Base-by-base conservation (phyloP, 2,113 vertebrate genomes). In the Bufo bufo region DNA sequence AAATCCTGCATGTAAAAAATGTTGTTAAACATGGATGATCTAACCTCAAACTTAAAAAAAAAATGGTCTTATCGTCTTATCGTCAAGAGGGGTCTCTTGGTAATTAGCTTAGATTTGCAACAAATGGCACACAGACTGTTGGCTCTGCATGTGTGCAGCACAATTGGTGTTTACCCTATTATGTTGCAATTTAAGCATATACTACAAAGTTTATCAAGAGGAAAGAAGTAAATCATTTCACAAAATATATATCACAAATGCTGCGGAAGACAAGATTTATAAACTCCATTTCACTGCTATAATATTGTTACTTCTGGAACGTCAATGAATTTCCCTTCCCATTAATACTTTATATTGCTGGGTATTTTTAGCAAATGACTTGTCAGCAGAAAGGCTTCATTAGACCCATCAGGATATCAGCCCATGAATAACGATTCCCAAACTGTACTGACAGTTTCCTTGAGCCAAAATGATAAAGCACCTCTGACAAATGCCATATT, bases 51-150 rank as follows among this genome's bases (percentile, higher is more conserved):
- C 92, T 17, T 92, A 72, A 75, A 80, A 3, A 66, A 89, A 90
- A 90, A 90, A 84, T 84, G 87, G 81, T 83, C 47, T 83, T 89
- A 88, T 92, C 85, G 93, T 87, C 87, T 83, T 89, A 89, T 92
- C 86, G 93, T 87, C 88, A 86, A 88, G 88, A 90, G 90, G 91
- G 89, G 90, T 74, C 33, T 91, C 93, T 84, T 91, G 81, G 94
- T 97, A 97, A 98, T 98, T 97, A 97, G 95, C 94, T 94, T 94
- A 90, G 91, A 95, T 96, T 96, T 95, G 94, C 96, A 96, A 94
- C 96, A 98, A 99, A 98, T 98, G 97, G 96, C 94, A 96, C 93
- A 96, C 97, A 98, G 97, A 96, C 97, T 97, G 97, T 94, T 93
- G 93, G 94, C 97, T 95, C 97, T 96, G 96, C 97, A 33, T 97